Conservation (phyloP, 2,888 invertebrate species). For the Malthinus flaveolus region DNA sequence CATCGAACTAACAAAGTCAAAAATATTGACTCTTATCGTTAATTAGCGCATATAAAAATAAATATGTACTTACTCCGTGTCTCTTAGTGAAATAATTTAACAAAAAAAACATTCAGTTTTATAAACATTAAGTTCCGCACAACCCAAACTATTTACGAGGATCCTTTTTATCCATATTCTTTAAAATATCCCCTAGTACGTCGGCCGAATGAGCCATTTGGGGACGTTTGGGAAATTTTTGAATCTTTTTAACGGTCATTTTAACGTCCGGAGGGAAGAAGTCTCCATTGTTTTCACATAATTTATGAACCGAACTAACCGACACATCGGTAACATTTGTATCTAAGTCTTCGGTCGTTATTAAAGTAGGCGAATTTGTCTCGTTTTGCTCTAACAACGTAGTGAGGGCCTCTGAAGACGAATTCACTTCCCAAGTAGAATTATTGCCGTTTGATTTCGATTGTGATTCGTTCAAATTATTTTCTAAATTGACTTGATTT, state of each 20-base stretch:
- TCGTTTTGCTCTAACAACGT: neutral
- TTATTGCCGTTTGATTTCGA: neutral
- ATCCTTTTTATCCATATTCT: slow-evolving; percentile 51
- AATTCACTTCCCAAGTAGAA: neutral
- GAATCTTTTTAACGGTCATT: slow-evolving; percentile 35
- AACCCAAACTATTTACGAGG: slow-evolving; percentile 41
- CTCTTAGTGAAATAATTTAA: slow-evolving; percentile 4
- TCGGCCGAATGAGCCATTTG: slow-evolving; percentile 47
- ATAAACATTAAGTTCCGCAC: slow-evolving; percentile 1
- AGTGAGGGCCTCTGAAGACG: neutral
- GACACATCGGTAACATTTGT: slow-evolving; percentile 1
- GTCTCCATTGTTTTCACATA: slow-evolving; percentile 15
- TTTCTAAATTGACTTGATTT: neutral
- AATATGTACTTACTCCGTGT: slow-evolving; percentile 1
- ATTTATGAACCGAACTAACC: neutral
- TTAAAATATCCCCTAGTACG: slow-evolving; percentile 52
- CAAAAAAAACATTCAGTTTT: slow-evolving; percentile 1
- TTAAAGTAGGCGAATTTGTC: neutral
- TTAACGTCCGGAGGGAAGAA: slow-evolving; percentile 34
- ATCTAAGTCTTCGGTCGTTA: neutral
- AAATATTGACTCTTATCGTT: neutral
- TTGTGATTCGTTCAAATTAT: neutral
- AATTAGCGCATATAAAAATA: slow-evolving; percentile 6
- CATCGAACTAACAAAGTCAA: no score
- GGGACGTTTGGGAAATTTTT: slow-evolving; percentile 41